Evolutionary conservation across 1,140 invertebrate genomes (phyloP), one percentile per base, ranked within the genome.

Genomic region (Neodiprion lecontei): DNA sequence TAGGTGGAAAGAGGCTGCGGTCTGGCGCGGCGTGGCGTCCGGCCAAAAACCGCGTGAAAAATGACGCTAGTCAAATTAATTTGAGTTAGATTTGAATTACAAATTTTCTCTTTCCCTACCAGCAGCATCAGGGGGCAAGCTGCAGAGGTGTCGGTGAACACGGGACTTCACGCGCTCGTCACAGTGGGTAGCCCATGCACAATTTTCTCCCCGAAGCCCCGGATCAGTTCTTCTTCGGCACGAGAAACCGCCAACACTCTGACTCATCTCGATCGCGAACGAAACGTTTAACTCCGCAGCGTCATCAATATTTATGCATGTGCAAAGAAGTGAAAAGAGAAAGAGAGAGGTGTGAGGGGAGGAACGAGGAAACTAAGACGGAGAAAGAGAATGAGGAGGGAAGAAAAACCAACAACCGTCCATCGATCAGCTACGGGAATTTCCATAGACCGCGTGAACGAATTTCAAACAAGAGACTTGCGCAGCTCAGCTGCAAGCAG

Each of bases 61-160:
- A 84, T 84, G 81, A 83, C 77, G 74, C 74, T 75, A 77, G 81
- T 83, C 81, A 82, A 84, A 84, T 84, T 83, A 82, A 84, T 84
- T 84, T 82, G 77, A 83, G 78, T 78, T 77, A 65, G 74, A 81
- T 79, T 80, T 79, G 80, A 82, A 81, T 83, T 82, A 83, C 78
- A 82, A 75, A 82, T 81, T 79, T 74, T 72, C 28, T 40, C 28
- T 9, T 61, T 61, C n/a, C 53, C 53, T 61, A 61, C 53, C 53
- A 61, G 11, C n/a, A 17, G n/a, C 11, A 9, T 61, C 11, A 40
- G 28, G 7, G 28, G 48, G 65, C 47, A 12, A 50, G 67, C 11
- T 47, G 21, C 17, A 72, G 70, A 80, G 73, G 74, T 80, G 75
- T 77, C 77, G 71, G 70, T 67, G 75, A 70, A 76, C 74, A 79